phyloP scores from a whole-genome alignment of 35 echinoderm and acorn worm genomes.

The Ophioderma brevispina region DNA sequence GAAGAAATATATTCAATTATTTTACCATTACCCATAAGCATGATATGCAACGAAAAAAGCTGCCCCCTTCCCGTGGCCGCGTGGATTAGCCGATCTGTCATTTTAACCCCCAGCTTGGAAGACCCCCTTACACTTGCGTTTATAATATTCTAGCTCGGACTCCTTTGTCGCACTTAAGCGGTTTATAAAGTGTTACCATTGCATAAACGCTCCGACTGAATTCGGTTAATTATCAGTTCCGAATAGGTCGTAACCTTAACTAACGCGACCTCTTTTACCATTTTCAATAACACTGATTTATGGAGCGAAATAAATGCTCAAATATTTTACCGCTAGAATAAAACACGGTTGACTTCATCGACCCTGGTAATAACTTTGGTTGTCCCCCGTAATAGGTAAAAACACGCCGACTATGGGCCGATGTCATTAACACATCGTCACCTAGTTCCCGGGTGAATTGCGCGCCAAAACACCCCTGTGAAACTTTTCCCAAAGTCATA shows the following conservation, averaged over 20 bases:
- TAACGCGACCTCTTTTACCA: neutral
- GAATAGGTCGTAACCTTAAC: neutral
- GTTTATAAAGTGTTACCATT: no score
- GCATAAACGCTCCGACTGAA: neutral
- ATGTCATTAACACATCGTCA: neutral
- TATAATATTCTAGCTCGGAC: no score
- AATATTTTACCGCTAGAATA: neutral
- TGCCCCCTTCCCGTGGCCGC: no score
- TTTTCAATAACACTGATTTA: neutral
- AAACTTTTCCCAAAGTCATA: no score
- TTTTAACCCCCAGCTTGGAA: no score
- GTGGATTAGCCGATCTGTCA: no score
- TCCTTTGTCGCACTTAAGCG: no score
- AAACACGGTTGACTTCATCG: neutral
- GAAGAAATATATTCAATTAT: no score
- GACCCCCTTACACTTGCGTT: no score
- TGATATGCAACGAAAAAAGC: no score
- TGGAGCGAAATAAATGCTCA: neutral
- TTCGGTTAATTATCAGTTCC: neutral
- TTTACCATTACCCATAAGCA: no score
- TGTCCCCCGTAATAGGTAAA: neutral
- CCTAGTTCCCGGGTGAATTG: neutral
- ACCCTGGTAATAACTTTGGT: conserved; percentile 2
- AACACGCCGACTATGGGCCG: neutral
- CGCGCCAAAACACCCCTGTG: conserved; percentile 2